Evolutionary conservation across 1,140 invertebrate species (phyloP), one percentile per base, ranked within the genome.

Genomic region (Tachypleus tridentatus): DNA sequence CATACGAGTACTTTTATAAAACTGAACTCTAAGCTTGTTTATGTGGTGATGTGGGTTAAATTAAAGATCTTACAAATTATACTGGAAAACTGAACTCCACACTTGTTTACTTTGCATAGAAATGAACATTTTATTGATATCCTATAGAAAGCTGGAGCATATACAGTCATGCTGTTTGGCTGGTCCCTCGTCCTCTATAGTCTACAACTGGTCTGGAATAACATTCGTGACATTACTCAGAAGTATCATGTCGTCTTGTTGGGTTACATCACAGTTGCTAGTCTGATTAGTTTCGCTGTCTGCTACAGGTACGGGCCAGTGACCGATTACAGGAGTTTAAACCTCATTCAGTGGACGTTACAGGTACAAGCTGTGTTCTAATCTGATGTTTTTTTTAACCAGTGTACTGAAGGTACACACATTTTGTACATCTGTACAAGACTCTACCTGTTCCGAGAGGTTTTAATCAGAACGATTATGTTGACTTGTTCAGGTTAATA

Each of bases 301-400:
- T 91, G 89, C 77, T 97, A 97, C 75, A 84, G 89, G 67, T 83
- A 87, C 73, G 93, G 92, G 0, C 91, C 92, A 4, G 85, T 93
- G 0, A 84, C 81, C 61, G 86, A 95, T 78, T 74, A 81, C 6
- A 80, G 86, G 63, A 89, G 87, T 47, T 85, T 87, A 70, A 85
- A 88, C 73, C 81, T 95, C 58, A 89, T 95, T 58, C 86, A 54
- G n/a, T 54, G 53, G 53, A n/a, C 53, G 6, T 54, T 54, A 7
- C 53, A 54, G n/a, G 53, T 54, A 54, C n/a, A n/a, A 54, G 6
- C 53, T 7, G 6, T 54, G 6, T 54, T 54, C 6, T 54, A 6
- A 7, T 54, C 6, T 54, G n/a, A 54, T 7, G n/a, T n/a, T n/a
- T 54, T 54, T 54, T 6, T 7, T 54, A 54, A n/a, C n/a, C 53